A percentile compares a stretch with the other conserved stretches of the same genome.
Conservation (phyloP, 2,797 vertebrate species). For the Ctenosaura bakeri region DNA sequence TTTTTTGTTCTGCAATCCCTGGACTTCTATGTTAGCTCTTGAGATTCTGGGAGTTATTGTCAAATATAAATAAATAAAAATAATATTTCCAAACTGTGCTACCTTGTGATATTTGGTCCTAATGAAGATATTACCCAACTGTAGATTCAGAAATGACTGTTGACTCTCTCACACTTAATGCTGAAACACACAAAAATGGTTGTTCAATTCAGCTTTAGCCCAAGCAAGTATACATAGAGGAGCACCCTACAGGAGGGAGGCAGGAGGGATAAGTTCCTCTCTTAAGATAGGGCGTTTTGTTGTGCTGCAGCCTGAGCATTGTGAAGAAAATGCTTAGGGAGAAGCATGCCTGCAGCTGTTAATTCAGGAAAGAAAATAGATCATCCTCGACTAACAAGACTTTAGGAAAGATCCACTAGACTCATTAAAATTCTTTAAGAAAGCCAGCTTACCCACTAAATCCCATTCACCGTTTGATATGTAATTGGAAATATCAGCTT, state of each 20-base stretch:
- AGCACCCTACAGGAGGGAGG: neutral
- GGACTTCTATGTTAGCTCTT: too few species aligned
- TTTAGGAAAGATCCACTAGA: conserved; percentile 7
- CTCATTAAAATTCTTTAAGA: neutral
- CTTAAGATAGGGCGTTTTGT: too few species aligned
- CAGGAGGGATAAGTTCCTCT: neutral
- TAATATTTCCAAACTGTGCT: too few species aligned
- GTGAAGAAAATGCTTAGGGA: neutral
- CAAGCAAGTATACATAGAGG: neutral
- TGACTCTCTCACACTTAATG: neutral
- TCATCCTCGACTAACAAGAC: neutral
- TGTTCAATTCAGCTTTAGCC: neutral
- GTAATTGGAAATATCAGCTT: conserved; percentile 91
- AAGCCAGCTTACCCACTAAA: conserved; percentile 85
- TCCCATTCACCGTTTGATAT: conserved; percentile 95
- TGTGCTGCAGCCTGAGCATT: neutral
- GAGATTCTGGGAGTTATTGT: too few species aligned
- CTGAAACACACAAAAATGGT: neutral
- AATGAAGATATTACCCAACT: neutral
- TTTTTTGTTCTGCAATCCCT: too few species aligned
- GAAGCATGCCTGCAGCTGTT: neutral
- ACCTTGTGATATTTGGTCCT: neutral
- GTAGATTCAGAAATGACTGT: neutral
- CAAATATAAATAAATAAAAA: too few species aligned
- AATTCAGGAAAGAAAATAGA: neutral